A percentile compares a stretch with the other conserved stretches of the same genome.
These are phyloP conservation scores for Fukomys damarensis DNA, from an alignment of 2,113 vertebrate species.

Conservation along the genomic window DNA sequence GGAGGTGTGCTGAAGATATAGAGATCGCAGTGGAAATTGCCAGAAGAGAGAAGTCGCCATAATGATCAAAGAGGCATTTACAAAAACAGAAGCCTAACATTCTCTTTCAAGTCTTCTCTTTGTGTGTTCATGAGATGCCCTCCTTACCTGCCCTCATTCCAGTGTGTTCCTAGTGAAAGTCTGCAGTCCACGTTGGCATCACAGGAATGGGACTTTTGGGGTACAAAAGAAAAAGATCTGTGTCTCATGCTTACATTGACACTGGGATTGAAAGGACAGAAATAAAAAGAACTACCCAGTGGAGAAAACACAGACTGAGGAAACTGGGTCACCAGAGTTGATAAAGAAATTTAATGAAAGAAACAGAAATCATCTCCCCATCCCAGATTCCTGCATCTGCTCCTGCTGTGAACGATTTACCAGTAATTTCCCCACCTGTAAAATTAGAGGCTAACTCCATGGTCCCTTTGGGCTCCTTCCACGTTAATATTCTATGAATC, in stretches of 20 bases:
- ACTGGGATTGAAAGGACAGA: background rate
- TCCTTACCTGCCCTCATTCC: fast-evolving
- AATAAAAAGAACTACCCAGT: background rate
- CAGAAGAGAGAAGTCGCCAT: background rate
- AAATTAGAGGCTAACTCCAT: background rate
- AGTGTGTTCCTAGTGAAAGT: background rate
- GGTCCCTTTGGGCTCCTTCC: background rate
- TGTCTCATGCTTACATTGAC: background rate
- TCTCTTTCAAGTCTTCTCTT: background rate
- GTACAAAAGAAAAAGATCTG: background rate
- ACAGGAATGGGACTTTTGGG: background rate
- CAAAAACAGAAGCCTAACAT: background rate
- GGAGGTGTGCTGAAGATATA: fast-evolving
- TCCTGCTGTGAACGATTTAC: background rate
- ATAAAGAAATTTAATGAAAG: conserved; percentile 42
- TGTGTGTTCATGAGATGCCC: fast-evolving
- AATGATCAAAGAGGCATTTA: background rate
- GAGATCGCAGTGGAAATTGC: background rate
- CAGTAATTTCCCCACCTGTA: conserved; percentile 14
- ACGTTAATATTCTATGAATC: background rate
- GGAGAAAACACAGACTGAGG: conserved; percentile 1
- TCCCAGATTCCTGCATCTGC: background rate
- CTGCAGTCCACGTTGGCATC: fast-evolving
- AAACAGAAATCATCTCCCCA: background rate
- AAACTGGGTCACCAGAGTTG: background rate